Evolutionary conservation across 1,140 invertebrate genomes (phyloP).

Genomic region (Drosophila neocordata): DNA sequence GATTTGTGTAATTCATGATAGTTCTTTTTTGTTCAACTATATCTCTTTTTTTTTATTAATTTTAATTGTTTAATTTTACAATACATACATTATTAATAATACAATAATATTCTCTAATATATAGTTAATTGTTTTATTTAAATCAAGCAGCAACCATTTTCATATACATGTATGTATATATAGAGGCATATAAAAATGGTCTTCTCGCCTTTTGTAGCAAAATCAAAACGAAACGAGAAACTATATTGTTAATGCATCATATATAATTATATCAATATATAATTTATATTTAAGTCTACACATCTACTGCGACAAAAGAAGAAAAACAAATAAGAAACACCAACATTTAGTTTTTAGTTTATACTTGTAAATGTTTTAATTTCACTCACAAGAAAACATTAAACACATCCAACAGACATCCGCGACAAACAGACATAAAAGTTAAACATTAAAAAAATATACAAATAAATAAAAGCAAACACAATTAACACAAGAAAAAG

Average conservation of each 20-base stretch:
- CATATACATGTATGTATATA: slow-evolving; percentile 22
- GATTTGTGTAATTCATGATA: slow-evolving; percentile 38
- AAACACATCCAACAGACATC: slow-evolving; percentile 1
- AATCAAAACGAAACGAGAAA: slow-evolving; percentile 46
- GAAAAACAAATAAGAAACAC: slow-evolving; percentile 31
- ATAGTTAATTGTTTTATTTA: slow-evolving; percentile 59
- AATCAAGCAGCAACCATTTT: slow-evolving; percentile 64
- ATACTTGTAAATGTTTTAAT: slow-evolving; percentile 67
- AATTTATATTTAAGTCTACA: slow-evolving; percentile 72
- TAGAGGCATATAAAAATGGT: slow-evolving; percentile 1
- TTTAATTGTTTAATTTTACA: slow-evolving; percentile 52
- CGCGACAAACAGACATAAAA: slow-evolving; percentile 1
- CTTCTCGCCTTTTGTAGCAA: slow-evolving; percentile 31
- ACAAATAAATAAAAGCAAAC: slow-evolving; percentile 6
- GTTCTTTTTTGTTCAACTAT: slow-evolving; percentile 47
- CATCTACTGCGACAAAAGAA: slow-evolving; percentile 26
- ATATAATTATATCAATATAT: slow-evolving; percentile 20
- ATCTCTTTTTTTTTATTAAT: slow-evolving; percentile 55
- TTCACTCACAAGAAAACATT: slow-evolving; percentile 34
- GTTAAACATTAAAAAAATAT: neutral
- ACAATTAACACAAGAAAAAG: slow-evolving; percentile 6
- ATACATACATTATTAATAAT: slow-evolving; percentile 51
- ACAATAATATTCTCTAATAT: slow-evolving; percentile 51
- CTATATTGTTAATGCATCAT: neutral
- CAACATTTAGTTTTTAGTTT: slow-evolving; percentile 59